Conservation (phyloP, 2,888 invertebrate species). For the Volucella inflata region DNA sequence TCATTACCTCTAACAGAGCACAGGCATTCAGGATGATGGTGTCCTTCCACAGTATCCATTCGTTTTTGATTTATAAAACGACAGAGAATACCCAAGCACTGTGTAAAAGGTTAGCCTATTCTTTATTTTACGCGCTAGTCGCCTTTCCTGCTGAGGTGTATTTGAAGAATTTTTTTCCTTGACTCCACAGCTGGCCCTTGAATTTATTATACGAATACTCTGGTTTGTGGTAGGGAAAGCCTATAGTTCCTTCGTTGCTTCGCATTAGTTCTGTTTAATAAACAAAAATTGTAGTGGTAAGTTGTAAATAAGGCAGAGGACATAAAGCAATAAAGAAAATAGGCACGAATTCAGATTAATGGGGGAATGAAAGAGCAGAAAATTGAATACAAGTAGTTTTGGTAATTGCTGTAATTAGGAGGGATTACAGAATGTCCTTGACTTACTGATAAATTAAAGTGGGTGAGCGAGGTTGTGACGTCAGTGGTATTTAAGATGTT, state of each 20-base stretch:
- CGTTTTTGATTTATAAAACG: slow-evolving; percentile 42
- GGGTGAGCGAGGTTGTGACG: too few relatives aligned
- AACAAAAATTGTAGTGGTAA: slow-evolving; percentile 26
- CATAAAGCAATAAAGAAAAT: slow-evolving; percentile 18
- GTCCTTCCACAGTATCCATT: slow-evolving; percentile 44
- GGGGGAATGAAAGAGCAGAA: slow-evolving; percentile 1
- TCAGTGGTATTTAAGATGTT: too few relatives aligned
- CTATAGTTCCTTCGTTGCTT: slow-evolving; percentile 24
- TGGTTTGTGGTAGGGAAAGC: slow-evolving; percentile 30
- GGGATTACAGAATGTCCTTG: slow-evolving; percentile 12
- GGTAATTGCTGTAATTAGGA: slow-evolving; percentile 17
- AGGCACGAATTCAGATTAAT: slow-evolving; percentile 20
- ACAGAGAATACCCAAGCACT: slow-evolving; percentile 3
- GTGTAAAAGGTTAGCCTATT: background rate
- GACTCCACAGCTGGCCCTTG: background rate
- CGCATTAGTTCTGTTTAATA: slow-evolving; percentile 59
- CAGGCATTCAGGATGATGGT: background rate
- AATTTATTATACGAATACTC: slow-evolving; percentile 16
- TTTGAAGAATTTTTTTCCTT: slow-evolving; percentile 6
- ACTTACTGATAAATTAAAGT: too few relatives aligned
- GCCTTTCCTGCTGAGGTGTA: background rate
- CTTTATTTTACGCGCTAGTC: background rate
- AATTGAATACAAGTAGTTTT: slow-evolving; percentile 5
- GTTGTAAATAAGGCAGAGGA: slow-evolving; percentile 10
- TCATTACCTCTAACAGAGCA: slow-evolving; percentile 13